Evolutionary conservation across 53 echinoderm and acorn worm genomes (phyloP).

Genomic region (Mesocentrotus franciscanus): DNA sequence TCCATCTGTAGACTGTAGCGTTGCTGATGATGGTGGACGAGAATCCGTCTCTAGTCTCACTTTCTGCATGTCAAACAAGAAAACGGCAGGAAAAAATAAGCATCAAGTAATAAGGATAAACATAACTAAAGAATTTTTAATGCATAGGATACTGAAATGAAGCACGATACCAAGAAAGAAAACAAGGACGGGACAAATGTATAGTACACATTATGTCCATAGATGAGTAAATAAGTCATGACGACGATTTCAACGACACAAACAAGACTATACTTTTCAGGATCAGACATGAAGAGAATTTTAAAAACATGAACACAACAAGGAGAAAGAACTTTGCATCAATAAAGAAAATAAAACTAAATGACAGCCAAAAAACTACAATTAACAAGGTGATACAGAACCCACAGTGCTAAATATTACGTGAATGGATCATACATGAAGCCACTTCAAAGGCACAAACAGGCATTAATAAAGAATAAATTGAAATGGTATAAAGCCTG

Average conservation of each 20-base stretch:
- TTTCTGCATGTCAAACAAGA: background rate
- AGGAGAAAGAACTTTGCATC: background rate
- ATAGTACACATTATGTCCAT: background rate
- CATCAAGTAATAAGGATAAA: background rate
- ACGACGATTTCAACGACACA: background rate
- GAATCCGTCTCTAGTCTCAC: constrained; percentile 10
- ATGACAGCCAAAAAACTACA: background rate
- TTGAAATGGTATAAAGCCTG: background rate
- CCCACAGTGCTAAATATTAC: background rate
- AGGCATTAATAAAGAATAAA: background rate
- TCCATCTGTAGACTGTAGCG: background rate
- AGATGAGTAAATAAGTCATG: background rate
- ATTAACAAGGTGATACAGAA: background rate
- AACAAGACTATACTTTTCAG: too few relatives aligned
- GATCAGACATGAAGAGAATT: background rate
- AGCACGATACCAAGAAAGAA: background rate
- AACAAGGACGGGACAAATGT: background rate
- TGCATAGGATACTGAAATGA: background rate
- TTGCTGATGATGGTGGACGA: background rate
- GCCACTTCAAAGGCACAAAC: background rate
- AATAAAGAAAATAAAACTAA: background rate
- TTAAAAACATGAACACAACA: background rate
- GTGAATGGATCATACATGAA: background rate
- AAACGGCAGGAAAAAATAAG: background rate
- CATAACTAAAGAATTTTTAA: background rate